Percentiles rank a stretch among this genome's conserved stretches.
Evolutionary conservation across 2,888 invertebrate species (phyloP).

Genomic region (Adineta ricciae): DNA sequence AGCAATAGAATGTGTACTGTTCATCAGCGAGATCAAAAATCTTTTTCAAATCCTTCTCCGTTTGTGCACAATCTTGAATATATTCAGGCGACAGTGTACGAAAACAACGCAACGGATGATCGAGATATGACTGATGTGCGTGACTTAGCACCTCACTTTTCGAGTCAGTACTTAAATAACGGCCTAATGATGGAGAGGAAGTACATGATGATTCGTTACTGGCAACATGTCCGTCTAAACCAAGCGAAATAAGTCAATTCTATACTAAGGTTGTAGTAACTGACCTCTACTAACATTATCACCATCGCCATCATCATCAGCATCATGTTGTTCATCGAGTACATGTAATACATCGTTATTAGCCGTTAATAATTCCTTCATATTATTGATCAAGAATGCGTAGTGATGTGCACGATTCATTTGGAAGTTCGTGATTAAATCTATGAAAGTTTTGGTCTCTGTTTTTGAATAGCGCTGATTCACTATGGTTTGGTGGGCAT

Average conservation of each 20-base stretch:
- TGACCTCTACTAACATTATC: background rate
- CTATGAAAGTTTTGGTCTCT: slow-evolving; percentile 11
- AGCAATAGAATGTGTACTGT: background rate
- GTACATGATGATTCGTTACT: background rate
- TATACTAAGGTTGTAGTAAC: too few species aligned
- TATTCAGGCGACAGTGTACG: background rate
- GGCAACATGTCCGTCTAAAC: background rate
- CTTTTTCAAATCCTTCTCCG: background rate
- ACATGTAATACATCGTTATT: background rate
- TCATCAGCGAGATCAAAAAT: background rate
- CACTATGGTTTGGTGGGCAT: background rate
- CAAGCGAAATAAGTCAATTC: too few species aligned
- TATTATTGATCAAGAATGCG: background rate
- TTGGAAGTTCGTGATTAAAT: background rate
- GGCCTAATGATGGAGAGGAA: background rate
- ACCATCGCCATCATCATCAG: background rate
- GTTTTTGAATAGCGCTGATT: background rate
- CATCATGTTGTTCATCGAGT: background rate
- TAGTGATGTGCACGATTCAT: background rate
- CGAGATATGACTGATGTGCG: background rate
- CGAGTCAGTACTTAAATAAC: background rate
- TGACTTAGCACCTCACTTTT: background rate
- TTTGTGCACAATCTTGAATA: background rate
- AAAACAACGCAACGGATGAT: background rate
- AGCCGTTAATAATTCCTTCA: background rate